Base-by-base conservation (phyloP, 2,113 vertebrate genomes). In the Ancistrus triradiatus region DNA sequence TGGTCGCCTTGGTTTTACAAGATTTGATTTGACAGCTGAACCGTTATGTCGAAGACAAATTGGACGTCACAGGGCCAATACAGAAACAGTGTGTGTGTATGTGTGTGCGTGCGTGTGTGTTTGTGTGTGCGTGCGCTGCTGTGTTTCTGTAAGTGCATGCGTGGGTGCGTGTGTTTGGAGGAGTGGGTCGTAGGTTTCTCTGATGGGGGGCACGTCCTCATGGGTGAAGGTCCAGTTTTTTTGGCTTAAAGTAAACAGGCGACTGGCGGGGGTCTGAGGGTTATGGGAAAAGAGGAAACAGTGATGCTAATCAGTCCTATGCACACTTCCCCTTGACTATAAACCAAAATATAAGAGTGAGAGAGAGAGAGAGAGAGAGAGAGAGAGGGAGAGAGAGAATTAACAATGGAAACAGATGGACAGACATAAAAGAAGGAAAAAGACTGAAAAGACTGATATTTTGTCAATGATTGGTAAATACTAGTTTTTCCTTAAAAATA, bases 271-370 rank as follows among this genome's bases (percentile, higher is more conserved):
- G 96, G 93, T 96, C 93, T 90, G 89, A 90, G 94, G 96, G 96
- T 98, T 98, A 95, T 98, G 96, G 96, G 96, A 98, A 98, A 95
- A 91, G 89, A 98, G 96, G 96, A 98, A 98, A 88, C 91, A 87
- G 90, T 88, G 91, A 88, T 93, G 89, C 91, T 98, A 97, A 98
- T 98, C 96, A 93, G 93, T 81, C 86, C 81, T 60, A 82, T 73
- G 81, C 95, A 98, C 93, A 98, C 95, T 98, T 98, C 96, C 96
- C 91, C 90, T 76, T 31, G 78, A 87, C 83, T 86, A 84, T 87
- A 87, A 81, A 88, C 80, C 84, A 85, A 86, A 84, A 87, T 79
- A 80, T 77, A 76, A 81, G 75, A 65, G 74, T 71, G 55, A 65
- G 38, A 51, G 46, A 42, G 46, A 68, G 31, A 57, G 24, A 63